phyloP scores from a whole-genome alignment of 2,888 invertebrate species.

The Diplazon laetatorius region DNA sequence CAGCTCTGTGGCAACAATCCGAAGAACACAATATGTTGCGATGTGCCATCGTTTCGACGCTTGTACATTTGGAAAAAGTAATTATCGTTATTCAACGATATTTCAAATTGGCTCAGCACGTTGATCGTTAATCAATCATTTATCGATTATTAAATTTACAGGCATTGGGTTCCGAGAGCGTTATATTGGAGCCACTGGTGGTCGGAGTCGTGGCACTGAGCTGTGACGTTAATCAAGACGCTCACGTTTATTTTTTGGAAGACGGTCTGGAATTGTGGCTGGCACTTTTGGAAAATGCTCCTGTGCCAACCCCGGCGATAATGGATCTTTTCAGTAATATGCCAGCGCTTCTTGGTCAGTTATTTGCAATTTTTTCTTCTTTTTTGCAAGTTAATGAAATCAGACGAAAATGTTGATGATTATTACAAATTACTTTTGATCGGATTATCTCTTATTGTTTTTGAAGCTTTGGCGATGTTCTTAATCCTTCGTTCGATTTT shows the following conservation, averaged over 20 bases:
- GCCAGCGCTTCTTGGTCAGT: slow-evolving; percentile 88
- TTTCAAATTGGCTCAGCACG: not conserved
- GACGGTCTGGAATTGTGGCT: slow-evolving; percentile 96
- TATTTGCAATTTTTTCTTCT: not conserved
- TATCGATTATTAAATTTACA: slow-evolving; percentile 65
- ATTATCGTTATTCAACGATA: slow-evolving; percentile 26
- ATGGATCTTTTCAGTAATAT: slow-evolving; percentile 90
- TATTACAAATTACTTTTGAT: too few species aligned
- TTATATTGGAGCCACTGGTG: slow-evolving; percentile 83
- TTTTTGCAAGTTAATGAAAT: too few species aligned
- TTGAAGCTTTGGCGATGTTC: too few species aligned
- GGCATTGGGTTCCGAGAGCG: slow-evolving; percentile 84
- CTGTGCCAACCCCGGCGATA: slow-evolving; percentile 85
- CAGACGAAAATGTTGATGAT: too few species aligned
- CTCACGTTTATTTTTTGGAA: slow-evolving; percentile 95
- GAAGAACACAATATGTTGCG: slow-evolving; percentile 94
- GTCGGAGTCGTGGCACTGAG: slow-evolving; percentile 88
- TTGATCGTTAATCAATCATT: not conserved
- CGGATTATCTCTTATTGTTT: too few species aligned
- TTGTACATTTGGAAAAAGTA: slow-evolving; percentile 93
- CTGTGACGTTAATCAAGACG: slow-evolving; percentile 90
- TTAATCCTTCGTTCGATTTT: too few species aligned
- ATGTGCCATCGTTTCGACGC: slow-evolving; percentile 94
- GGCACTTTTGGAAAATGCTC: slow-evolving; percentile 90
- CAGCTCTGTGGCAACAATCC: slow-evolving; percentile 94